Conservation (phyloP, 2,113 vertebrate species). For the Recurvirostra avosetta region DNA sequence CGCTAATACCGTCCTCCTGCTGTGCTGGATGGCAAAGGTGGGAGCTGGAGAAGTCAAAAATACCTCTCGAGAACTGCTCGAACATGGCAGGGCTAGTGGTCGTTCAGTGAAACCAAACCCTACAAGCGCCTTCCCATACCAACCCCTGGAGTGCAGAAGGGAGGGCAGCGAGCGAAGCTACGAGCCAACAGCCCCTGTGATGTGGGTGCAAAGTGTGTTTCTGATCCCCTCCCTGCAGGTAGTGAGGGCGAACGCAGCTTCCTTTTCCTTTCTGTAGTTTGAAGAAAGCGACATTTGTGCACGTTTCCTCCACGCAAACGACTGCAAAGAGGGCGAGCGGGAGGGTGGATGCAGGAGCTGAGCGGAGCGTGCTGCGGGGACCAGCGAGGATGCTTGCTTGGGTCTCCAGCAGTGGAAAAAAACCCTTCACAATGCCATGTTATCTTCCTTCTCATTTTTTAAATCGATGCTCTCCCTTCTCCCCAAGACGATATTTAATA, state of each 20-base stretch:
- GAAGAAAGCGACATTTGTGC: background rate
- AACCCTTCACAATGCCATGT: background rate
- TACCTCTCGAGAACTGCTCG: background rate
- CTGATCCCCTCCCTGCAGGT: background rate
- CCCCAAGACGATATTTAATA: background rate
- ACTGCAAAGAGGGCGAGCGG: rapidly evolving
- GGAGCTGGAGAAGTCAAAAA: background rate
- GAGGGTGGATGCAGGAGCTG: background rate
- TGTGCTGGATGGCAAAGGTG: background rate
- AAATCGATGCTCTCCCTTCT: background rate
- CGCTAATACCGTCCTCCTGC: background rate
- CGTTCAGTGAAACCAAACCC: background rate
- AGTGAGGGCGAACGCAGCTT: background rate
- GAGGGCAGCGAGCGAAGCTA: background rate
- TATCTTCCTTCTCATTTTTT: background rate
- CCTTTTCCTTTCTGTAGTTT: background rate
- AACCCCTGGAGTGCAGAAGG: background rate
- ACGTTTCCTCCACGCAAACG: background rate
- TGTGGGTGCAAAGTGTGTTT: background rate
- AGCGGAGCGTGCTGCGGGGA: background rate
- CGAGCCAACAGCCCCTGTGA: background rate
- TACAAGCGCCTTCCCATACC: background rate
- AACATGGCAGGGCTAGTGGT: background rate
- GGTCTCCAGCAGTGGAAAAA: background rate
- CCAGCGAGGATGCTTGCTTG: background rate